Conservation (phyloP, 2,113 vertebrate genomes). For the Lophura nycthemera region DNA sequence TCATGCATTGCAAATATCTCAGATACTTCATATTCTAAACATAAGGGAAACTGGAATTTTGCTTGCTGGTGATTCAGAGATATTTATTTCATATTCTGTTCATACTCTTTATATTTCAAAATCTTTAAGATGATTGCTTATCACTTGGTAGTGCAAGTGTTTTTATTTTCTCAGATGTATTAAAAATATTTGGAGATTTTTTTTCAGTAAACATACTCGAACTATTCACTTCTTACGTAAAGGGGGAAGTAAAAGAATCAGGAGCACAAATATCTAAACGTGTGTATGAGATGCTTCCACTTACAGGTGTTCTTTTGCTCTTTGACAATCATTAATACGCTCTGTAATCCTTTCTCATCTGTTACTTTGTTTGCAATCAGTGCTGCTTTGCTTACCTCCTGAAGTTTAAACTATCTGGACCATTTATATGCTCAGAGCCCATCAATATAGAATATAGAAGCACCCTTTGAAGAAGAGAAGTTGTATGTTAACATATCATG, state of each 20-base stretch:
- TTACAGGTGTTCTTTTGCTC: neutral
- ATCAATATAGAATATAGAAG: neutral
- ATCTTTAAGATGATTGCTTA: neutral
- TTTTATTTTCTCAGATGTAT: neutral
- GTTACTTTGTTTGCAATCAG: neutral
- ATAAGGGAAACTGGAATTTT: neutral
- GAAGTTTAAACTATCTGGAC: neutral
- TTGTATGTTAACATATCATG: rapidly evolving
- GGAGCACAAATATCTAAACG: neutral
- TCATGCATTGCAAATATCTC: neutral
- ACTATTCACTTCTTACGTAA: neutral
- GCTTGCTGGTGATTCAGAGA: neutral
- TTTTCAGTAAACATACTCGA: neutral
- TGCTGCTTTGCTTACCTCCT: rapidly evolving
- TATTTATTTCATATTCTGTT: neutral
- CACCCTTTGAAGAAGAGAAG: neutral
- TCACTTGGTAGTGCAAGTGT: neutral
- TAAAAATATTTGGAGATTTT: neutral
- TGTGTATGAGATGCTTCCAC: neutral
- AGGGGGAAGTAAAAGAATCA: neutral
- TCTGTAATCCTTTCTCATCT: neutral
- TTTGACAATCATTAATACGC: neutral
- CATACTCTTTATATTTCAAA: neutral
- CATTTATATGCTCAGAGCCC: neutral
- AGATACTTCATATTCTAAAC: neutral